Evolutionary conservation across 64 coral and sea anemone genomes (phyloP).

Genomic region (Acropora yongei): DNA sequence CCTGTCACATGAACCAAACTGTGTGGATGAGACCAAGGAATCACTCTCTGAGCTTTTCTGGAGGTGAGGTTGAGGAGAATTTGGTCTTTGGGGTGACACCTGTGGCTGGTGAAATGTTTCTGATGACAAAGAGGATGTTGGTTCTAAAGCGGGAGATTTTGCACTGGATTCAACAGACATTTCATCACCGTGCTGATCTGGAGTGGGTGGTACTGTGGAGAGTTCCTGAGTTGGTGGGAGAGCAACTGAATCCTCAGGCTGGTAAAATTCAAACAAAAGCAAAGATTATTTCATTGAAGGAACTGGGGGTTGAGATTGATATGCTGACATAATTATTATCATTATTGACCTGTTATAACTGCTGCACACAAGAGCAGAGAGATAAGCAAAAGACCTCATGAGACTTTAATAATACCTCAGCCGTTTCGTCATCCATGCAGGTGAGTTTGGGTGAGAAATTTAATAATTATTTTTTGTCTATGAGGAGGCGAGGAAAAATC

Average conservation of each 20-base stretch:
- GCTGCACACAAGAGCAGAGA: too few species aligned
- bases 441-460: too few species aligned
- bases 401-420: too few species aligned
- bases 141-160: neutral
- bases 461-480: too few species aligned
- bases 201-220: neutral
- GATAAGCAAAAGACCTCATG: too few species aligned
- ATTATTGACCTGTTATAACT: too few species aligned
- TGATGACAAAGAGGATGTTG: neutral
- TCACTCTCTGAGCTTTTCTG: neutral
- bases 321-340: too few species aligned
- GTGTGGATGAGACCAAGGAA: neutral
- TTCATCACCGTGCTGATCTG: neutral
- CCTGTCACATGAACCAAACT: neutral
- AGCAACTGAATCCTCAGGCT: neutral
- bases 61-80: neutral
- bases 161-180: neutral
- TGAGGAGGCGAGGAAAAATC: too few species aligned
- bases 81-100: neutral
- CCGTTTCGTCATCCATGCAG: too few species aligned
- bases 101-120: neutral
- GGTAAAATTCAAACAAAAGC: neutral
- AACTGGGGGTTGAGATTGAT: too few species aligned
- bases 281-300: neutral
- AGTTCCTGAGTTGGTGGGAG: conserved; percentile 27